Evolutionary conservation across 2,888 invertebrate genomes (phyloP), one percentile per base, ranked within the genome.

Genomic region (Microctonus hyperodae): DNA sequence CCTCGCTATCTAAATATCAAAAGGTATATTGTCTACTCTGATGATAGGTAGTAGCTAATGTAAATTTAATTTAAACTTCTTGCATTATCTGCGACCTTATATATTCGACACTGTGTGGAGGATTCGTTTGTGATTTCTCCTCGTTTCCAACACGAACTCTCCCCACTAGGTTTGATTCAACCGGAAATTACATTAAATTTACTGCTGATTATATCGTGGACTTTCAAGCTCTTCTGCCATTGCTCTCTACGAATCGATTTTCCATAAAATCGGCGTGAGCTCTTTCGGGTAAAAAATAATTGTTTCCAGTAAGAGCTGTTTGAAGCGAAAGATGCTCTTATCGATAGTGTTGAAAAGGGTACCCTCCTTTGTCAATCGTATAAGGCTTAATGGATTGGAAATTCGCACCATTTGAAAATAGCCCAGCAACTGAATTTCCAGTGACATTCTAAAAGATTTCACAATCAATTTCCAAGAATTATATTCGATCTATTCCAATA

Each of bases 111-210:
- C 20, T 22, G 35, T 13, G 61, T 40, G 44, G 20, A 51, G 62
- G 50, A 65, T 25, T 51, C 59, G 20, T 62, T 62, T 28, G 58
- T 63, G 56, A 66, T 63, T 51, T n/a, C 51, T 63, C 55, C 10
- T 58, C 37, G 20, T 51, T 53, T 33, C 61, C 58, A 65, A 65
- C 63, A 67, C 48, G 63, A 68, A 65, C 40, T 67, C 70, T 76
- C 69, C 70, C 65, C 62, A 65, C 64, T 70, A 59, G 70, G 67
- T 72, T 75, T 74, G 73, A 75, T 73, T 74, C 71, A 73, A 71
- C 69, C 74, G 74, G 72, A 75, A 75, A 75, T 74, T 76, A 75
- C 73, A 72, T 71, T 75, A 71, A 75, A 76, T 76, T 76, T 75
- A 76, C 70, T 73, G 74, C 73, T 75, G 77, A 78, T 77, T 77